These are phyloP conservation scores for Morus bassanus DNA, from an alignment of 2,797 vertebrate species.

Conservation along the genomic window DNA sequence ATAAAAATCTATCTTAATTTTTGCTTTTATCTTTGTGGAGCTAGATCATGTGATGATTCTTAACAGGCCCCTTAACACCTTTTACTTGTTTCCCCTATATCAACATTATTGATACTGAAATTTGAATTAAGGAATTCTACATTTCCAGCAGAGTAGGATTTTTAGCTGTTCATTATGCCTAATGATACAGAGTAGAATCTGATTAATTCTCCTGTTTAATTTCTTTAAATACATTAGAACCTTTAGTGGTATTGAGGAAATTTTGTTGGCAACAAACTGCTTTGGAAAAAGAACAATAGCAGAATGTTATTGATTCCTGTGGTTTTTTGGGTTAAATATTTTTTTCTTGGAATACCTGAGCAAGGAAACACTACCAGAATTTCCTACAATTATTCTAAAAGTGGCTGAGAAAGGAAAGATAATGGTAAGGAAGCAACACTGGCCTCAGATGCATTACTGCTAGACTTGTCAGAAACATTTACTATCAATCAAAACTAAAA, in stretches of 20 bases:
- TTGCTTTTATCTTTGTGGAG: not conserved
- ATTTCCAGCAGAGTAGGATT: slow-evolving; percentile 37
- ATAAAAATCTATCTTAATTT: not conserved
- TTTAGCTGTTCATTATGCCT: slow-evolving; percentile 59
- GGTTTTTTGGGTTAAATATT: not conserved
- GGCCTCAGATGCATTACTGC: not conserved
- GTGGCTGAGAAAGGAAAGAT: not conserved
- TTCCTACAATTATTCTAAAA: not conserved
- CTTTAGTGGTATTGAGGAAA: not conserved
- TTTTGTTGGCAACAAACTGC: slow-evolving; percentile 12
- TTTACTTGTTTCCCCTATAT: slow-evolving; percentile 1
- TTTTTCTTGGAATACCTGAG: not conserved
- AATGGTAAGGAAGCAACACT: not conserved
- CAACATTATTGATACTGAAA: slow-evolving; percentile 18
- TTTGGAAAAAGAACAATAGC: not conserved
- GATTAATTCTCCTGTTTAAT: slow-evolving; percentile 64
- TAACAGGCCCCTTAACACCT: not conserved
- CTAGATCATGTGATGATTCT: not conserved
- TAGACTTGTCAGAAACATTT: not conserved
- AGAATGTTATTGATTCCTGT: not conserved
- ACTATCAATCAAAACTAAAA: not conserved
- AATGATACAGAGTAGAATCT: slow-evolving; percentile 43
- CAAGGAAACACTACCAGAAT: not conserved
- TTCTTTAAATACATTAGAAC: slow-evolving; percentile 51
- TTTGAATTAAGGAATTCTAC: slow-evolving; percentile 34